These are phyloP conservation scores for Dione juno DNA, from an alignment of 2,888 invertebrate genomes.

Conservation along the genomic window DNA sequence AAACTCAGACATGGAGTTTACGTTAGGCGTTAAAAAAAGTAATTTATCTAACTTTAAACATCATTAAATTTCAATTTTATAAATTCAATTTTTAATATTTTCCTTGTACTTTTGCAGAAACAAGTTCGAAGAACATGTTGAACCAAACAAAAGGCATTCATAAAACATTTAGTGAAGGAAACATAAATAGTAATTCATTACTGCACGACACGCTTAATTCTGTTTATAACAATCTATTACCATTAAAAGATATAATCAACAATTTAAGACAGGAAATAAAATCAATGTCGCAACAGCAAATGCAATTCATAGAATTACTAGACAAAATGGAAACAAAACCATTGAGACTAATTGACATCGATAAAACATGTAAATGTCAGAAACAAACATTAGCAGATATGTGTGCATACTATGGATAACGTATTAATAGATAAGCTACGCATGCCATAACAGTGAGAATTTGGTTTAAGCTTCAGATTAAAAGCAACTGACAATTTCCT, in stretches of 20 bases:
- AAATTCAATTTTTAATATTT: not conserved
- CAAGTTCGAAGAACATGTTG: not conserved
- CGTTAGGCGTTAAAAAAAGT: constrained; percentile 52
- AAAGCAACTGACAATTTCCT: not conserved
- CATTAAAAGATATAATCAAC: constrained; percentile 62
- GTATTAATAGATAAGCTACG: not conserved
- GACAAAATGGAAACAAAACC: constrained; percentile 47
- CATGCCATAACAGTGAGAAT: not conserved
- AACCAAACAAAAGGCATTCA: not conserved
- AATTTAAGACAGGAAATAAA: constrained; percentile 62
- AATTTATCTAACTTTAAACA: constrained; percentile 3
- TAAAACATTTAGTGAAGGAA: constrained; percentile 15
- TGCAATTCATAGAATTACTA: constrained; percentile 53
- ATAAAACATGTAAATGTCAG: constrained; percentile 56
- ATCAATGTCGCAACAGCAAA: constrained; percentile 55
- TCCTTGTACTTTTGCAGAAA: constrained; percentile 9
- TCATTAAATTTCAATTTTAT: not conserved
- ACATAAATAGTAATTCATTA: not conserved
- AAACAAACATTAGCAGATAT: constrained; percentile 12
- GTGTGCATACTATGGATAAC: not conserved
- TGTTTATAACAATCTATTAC: constrained; percentile 60
- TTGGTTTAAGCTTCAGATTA: not conserved
- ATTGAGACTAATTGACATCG: constrained; percentile 46
- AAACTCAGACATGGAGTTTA: constrained; percentile 57
- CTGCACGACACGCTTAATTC: constrained; percentile 42